Conservation (phyloP, 2,888 invertebrate genomes). For the Spodoptera picta region DNA sequence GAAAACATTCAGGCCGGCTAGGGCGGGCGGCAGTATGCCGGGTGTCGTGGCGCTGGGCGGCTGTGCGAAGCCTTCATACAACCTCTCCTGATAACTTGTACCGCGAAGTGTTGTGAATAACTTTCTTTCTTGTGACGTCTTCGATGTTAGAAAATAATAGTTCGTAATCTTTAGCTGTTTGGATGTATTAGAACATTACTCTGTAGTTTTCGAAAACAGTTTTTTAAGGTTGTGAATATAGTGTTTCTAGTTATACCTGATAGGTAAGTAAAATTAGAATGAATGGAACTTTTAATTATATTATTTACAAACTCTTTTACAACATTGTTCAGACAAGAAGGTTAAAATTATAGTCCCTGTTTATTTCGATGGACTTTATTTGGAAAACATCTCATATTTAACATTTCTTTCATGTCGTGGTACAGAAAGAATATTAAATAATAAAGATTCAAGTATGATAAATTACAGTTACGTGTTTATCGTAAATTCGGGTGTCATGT, state of each 20-base stretch:
- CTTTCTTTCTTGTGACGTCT: constrained; percentile 37
- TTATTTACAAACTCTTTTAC: no score
- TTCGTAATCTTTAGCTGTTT: constrained; percentile 23
- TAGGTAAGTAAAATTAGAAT: constrained; percentile 33
- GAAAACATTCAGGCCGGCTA: constrained; percentile 61
- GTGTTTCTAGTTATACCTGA: constrained; percentile 32
- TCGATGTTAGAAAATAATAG: constrained; percentile 19
- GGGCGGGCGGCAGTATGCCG: constrained; percentile 79
- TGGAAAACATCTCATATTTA: background rate
- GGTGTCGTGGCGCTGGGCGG: constrained; percentile 71
- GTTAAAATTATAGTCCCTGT: background rate
- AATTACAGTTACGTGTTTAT: constrained; percentile 10
- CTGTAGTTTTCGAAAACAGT: constrained; percentile 34
- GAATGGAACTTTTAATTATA: no score
- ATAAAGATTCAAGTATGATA: background rate
- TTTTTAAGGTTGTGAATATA: constrained; percentile 34
- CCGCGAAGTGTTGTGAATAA: constrained; percentile 54
- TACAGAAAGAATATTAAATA: no score
- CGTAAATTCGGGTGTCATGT: constrained; percentile 27
- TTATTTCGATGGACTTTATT: background rate
- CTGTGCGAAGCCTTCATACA: constrained; percentile 63
- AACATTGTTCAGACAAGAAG: no score
- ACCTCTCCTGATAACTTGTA: constrained; percentile 44
- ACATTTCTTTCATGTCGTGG: no score
- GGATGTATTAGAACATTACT: constrained; percentile 16